phyloP scores from a whole-genome alignment of 2,888 invertebrate species.

The Dicranocentrus wangi region DNA sequence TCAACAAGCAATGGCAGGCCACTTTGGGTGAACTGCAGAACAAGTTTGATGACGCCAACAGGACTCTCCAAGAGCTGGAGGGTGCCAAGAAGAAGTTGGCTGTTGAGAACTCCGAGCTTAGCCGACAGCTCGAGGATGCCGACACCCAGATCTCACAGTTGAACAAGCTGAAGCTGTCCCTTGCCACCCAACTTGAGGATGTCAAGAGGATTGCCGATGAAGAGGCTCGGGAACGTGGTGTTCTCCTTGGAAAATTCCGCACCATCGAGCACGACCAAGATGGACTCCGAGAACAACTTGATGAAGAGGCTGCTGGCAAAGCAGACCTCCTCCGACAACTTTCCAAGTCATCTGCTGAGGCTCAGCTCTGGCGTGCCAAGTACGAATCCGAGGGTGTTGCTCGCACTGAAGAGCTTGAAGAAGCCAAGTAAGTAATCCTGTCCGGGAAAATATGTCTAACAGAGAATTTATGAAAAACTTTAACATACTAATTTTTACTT shows the following conservation, averaged over 20 bases:
- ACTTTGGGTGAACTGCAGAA: constrained; percentile 95
- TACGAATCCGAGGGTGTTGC: constrained; percentile 87
- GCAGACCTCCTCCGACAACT: constrained; percentile 98
- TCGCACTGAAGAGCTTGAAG: constrained; percentile 93
- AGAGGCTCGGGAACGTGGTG: constrained; percentile 94
- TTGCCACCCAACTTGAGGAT: constrained; percentile 97
- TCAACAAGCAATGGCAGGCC: constrained; percentile 97
- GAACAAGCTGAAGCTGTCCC: constrained; percentile 96
- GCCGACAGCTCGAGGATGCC: constrained; percentile 97
- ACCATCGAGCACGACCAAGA: constrained; percentile 93
- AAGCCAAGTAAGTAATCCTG: constrained; percentile 80
- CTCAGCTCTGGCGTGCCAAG: constrained; percentile 97
- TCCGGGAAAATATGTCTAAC: too few species aligned
- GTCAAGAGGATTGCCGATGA: constrained; percentile 92
- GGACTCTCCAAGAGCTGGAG: constrained; percentile 97
- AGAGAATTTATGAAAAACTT: constrained; percentile 4
- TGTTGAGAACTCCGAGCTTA: constrained; percentile 96
- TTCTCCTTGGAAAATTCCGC: constrained; percentile 96
- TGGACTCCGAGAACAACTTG: constrained; percentile 98
- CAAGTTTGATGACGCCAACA: constrained; percentile 97
- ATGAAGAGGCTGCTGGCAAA: constrained; percentile 99
- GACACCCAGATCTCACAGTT: constrained; percentile 99
- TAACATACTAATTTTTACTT: too few species aligned
- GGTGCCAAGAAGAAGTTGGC: constrained; percentile 97
- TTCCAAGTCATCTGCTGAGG: constrained; percentile 97